These are phyloP conservation scores for Caenorhabditis sp. DNA, from an alignment of 2,888 invertebrate genomes.

Conservation along the genomic window DNA sequence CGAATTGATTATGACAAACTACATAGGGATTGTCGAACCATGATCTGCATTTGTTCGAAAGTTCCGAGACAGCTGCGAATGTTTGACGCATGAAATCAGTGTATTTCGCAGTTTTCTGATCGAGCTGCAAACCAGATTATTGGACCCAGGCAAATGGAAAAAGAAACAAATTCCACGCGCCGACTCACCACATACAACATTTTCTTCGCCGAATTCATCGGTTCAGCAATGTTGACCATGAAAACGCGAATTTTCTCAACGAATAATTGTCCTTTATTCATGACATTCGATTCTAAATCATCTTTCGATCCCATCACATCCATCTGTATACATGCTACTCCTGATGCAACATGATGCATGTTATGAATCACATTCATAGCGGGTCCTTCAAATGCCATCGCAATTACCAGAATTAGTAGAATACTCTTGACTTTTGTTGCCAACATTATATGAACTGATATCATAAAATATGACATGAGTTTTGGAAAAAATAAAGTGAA, in stretches of 20 bases:
- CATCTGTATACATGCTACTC: constrained; percentile 58
- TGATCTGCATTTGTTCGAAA: constrained; percentile 41
- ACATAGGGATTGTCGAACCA: constrained; percentile 36
- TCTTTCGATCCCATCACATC: constrained; percentile 50
- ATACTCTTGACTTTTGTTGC: constrained; percentile 40
- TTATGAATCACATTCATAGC: constrained; percentile 61
- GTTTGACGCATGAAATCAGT: constrained; percentile 32
- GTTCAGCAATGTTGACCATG: constrained; percentile 33
- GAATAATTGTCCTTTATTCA: constrained; percentile 33
- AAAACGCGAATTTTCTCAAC: background rate
- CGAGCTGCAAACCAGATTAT: constrained; percentile 15
- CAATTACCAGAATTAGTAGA: constrained; percentile 38
- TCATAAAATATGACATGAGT: constrained; percentile 36
- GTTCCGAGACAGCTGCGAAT: constrained; percentile 24
- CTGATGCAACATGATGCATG: constrained; percentile 53
- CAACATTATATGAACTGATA: constrained; percentile 43
- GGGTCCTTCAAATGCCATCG: constrained; percentile 49
- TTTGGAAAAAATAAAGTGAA: constrained; percentile 49
- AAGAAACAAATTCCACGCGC: too few species aligned
- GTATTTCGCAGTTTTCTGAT: background rate
- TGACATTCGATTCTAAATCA: constrained; percentile 50
- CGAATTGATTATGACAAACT: constrained; percentile 41
- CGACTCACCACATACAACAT: constrained; percentile 33
- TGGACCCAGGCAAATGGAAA: too few species aligned
- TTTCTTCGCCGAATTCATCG: constrained; percentile 40